These are phyloP conservation scores for Keiferia lycopersicella DNA, from an alignment of 2,888 invertebrate genomes.

Conservation along the genomic window DNA sequence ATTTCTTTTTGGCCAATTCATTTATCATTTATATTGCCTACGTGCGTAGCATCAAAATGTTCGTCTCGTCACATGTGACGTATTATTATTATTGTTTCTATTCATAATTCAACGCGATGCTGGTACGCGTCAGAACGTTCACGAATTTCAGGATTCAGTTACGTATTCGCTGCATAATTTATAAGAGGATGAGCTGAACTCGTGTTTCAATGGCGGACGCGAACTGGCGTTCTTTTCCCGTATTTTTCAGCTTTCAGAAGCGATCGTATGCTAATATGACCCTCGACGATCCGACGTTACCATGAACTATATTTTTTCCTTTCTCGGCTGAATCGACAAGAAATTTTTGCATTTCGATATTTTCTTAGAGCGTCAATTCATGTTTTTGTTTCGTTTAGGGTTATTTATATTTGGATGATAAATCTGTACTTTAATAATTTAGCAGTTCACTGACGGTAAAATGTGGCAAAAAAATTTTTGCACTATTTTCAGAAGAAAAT, in stretches of 20 bases:
- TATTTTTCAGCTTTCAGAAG: conserved; percentile 62
- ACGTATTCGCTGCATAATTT: conserved; percentile 61
- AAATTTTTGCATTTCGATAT: conserved; percentile 2
- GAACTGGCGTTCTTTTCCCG: conserved; percentile 49
- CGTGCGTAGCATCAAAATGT: neutral
- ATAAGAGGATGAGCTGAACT: conserved; percentile 61
- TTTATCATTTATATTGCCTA: neutral
- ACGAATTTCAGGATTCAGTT: conserved; percentile 49
- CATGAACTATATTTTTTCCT: conserved; percentile 39
- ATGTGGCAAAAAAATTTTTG: neutral
- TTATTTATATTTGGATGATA: neutral
- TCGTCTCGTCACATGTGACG: neutral
- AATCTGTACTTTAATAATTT: too few species aligned
- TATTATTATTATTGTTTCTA: conserved; percentile 18
- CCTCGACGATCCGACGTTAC: conserved; percentile 47
- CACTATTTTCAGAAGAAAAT: neutral
- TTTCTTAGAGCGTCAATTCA: neutral
- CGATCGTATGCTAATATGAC: conserved; percentile 68
- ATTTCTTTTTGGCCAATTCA: too few species aligned
- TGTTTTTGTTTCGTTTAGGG: neutral
- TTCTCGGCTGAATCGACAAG: conserved; percentile 23
- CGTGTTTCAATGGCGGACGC: conserved; percentile 52
- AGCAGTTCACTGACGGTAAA: neutral
- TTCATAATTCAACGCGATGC: conserved; percentile 13
- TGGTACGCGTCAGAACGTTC: conserved; percentile 39